Evolutionary conservation across 2,888 invertebrate species (phyloP).

Genomic region (Drosophila paucipuncta): DNA sequence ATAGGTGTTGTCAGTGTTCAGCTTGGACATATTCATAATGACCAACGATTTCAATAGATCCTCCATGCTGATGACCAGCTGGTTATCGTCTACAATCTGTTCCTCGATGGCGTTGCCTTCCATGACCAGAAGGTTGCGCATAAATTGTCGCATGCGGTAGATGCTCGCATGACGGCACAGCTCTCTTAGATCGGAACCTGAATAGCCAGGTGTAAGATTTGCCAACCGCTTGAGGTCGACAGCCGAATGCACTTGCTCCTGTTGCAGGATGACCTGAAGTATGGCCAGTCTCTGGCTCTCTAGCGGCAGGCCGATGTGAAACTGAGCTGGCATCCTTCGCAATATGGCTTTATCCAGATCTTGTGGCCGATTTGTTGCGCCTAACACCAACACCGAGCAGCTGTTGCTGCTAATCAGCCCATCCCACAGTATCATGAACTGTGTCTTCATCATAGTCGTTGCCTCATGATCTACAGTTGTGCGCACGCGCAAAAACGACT

Average conservation of each 20-base stretch:
- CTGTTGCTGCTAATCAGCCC: slow-evolving; percentile 95
- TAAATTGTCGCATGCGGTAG: slow-evolving; percentile 91
- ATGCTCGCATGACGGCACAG: slow-evolving; percentile 96
- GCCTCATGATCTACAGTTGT: slow-evolving; percentile 98
- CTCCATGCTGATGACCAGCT: slow-evolving; percentile 58
- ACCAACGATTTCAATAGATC: slow-evolving; percentile 54
- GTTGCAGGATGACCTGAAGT: slow-evolving; percentile 90
- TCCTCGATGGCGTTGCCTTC: not conserved
- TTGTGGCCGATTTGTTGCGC: slow-evolving; percentile 95
- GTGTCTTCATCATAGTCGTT: slow-evolving; percentile 99
- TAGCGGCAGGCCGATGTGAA: slow-evolving; percentile 93
- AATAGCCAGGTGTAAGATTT: slow-evolving; percentile 92
- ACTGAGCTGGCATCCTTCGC: slow-evolving; percentile 68
- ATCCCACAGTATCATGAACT: slow-evolving; percentile 99
- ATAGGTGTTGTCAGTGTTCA: slow-evolving; percentile 21
- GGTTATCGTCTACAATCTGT: slow-evolving; percentile 3
- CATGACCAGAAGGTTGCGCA: slow-evolving; percentile 79
- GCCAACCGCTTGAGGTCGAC: slow-evolving; percentile 91
- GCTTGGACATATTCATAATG: slow-evolving; percentile 54
- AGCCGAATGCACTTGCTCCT: slow-evolving; percentile 90
- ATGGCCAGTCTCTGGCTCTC: slow-evolving; percentile 90
- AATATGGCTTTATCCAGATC: slow-evolving; percentile 69
- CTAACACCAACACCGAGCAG: slow-evolving; percentile 96
- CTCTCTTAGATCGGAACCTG: slow-evolving; percentile 96
- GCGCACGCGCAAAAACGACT: slow-evolving; percentile 96